phyloP scores from a whole-genome alignment of 1,140 invertebrate species.

The Cyclina sinensis region DNA sequence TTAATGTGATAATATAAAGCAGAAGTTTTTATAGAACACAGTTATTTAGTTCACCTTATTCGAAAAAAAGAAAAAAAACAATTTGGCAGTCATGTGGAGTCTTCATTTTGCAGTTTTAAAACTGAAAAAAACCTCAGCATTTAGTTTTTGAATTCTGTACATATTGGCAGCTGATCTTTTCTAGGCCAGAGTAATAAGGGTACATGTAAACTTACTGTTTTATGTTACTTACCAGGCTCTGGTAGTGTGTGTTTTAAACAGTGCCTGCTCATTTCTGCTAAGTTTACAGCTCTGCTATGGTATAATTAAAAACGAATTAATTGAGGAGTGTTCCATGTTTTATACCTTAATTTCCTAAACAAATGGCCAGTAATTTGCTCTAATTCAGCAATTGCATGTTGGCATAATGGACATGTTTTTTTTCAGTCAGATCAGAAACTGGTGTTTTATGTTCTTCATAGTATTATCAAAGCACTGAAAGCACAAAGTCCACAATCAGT shows the following conservation, averaged over 20 bases:
- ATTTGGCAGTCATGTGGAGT: no score
- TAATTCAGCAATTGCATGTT: constrained; percentile 48
- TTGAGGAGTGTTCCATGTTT: constrained; percentile 36
- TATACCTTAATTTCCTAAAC: constrained; percentile 31
- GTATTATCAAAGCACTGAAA: no score
- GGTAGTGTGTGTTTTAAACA: not conserved
- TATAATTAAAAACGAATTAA: constrained; percentile 60
- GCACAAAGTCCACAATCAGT: no score
- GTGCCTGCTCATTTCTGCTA: not conserved
- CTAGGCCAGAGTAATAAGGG: not conserved
- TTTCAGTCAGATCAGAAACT: no score
- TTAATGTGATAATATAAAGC: no score
- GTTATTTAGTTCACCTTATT: no score
- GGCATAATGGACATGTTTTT: constrained; percentile 6
- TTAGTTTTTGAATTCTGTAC: no score
- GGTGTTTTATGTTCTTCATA: no score
- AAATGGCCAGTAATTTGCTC: constrained; percentile 49
- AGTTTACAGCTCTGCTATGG: not conserved
- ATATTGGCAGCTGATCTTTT: not conserved
- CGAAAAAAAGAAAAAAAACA: no score
- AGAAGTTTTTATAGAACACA: no score
- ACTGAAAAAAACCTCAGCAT: no score
- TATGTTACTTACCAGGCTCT: not conserved
- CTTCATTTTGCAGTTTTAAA: no score
- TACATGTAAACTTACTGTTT: not conserved